Evolutionary conservation across 2,888 invertebrate genomes (phyloP).

Genomic region (Hirtodrosophila histrioides): DNA sequence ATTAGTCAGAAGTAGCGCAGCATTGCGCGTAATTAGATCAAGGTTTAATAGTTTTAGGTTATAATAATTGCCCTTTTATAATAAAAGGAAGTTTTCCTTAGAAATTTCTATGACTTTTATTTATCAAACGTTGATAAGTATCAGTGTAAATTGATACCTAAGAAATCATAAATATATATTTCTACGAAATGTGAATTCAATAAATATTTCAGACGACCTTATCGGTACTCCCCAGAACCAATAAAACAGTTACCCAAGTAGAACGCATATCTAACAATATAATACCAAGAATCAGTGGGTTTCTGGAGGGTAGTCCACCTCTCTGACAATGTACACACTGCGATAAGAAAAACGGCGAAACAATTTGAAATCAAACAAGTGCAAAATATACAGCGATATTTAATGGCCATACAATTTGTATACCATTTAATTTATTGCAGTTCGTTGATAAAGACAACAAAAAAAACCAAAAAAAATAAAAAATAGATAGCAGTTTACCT

Average conservation of each 20-base stretch:
- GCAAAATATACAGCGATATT: conserved; percentile 7
- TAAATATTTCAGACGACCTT: not conserved
- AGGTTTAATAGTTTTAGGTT: too few species aligned
- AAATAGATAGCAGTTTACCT: conserved; percentile 14
- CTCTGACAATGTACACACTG: not conserved
- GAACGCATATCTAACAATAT: not conserved
- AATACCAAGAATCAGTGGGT: conserved; percentile 13
- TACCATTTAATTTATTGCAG: conserved; percentile 24
- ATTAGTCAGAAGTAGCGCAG: too few species aligned
- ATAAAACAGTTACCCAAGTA: not conserved
- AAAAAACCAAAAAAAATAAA: too few species aligned
- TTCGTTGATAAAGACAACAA: conserved; percentile 16
- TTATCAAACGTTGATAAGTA: not conserved
- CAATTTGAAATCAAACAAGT: conserved; percentile 14
- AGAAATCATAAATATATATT: not conserved
- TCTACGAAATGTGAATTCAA: not conserved
- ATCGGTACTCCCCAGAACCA: not conserved
- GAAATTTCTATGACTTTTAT: too few species aligned
- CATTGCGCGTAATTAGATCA: too few species aligned
- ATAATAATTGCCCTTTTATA: too few species aligned
- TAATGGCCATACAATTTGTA: not conserved
- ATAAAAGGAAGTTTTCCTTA: too few species aligned
- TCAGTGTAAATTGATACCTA: not conserved
- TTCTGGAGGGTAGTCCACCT: too few species aligned
- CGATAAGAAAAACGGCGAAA: conserved; percentile 19